Evolutionary conservation across 2,888 invertebrate genomes (phyloP), one percentile per base, ranked within the genome.

Genomic region (Drosophila heteroneura): DNA sequence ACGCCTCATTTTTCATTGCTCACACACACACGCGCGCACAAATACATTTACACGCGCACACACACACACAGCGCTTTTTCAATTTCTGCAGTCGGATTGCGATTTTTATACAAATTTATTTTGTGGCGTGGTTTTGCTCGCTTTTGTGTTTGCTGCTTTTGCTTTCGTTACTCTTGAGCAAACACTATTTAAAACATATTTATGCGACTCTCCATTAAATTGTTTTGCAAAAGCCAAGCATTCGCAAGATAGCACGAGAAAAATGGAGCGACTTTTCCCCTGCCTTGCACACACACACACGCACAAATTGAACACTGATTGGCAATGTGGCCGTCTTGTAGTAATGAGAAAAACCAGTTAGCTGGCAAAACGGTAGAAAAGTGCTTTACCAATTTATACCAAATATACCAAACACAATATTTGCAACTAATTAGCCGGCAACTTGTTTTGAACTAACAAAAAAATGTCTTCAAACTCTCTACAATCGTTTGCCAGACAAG

Each of bases 231-330:
- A 83, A 85, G 71, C 71, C 57, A 70, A 79, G 69, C 68, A 71
- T 68, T 79, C 75, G 79, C 79, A 88, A 78, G 81, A 77, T 74
- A 85, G 74, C 86, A 90, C 90, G 86, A 90, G 86, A 88, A 90
- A 85, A 85, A 85, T 90, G 78, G 86, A 88, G 85, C 90, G 89
- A 90, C 75, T 88, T 85, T 89, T 83, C 74, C 75, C 82, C 81
- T 80, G 83, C 81, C 86, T 83, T 70, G 64, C 89, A 85, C 81
- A 86, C 87, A 83, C 83, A 80, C 83, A 86, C 88, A 85, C 82
- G 71, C 82, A 73, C 81, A 56, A 69, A 72, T 70, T 67, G 66
- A 76, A 57, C 65, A 83, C 73, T 83, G 67, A 53, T 9, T 28
- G 9, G 30, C 19, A 76, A 69, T 84, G 82, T 78, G 79, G 47